Base-by-base conservation (phyloP, 1,140 invertebrate genomes). In the Leptopilina boulardi region DNA sequence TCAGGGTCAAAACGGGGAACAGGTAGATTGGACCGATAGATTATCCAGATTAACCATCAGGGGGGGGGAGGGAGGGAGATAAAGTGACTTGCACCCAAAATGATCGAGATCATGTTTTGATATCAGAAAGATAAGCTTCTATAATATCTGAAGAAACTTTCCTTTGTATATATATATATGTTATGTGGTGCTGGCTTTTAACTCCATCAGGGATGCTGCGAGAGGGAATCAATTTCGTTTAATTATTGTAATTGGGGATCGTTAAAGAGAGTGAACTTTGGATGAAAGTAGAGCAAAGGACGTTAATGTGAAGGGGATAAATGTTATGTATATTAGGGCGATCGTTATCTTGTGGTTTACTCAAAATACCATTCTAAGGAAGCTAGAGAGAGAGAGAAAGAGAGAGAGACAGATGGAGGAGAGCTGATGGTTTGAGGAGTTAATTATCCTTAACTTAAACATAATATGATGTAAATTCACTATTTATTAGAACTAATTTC, bases 1-100 rank as follows among this genome's bases (percentile, higher is more conserved):
- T 84, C 82, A 81, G 83, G 83, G 83, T 82, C 80, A 78, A 78
- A 75, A 59, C 75, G 54, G 73, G 70, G 34, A 38, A 30, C 59
- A 66, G 59, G 59, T 66, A 66, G 59, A 66, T 66, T 66, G 59
- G 59, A n/a, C 59, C 59, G 59, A 66, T 66, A 30, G 59, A 34
- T 66, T 66, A 66, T 38, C 59, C 23, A 66, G 59, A 66, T 66
- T 66, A 66, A 15, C 6, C 23, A n/a, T n/a, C 13, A 30, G 21
- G 47, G 59, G 71, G 77, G 77, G 77, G 47, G 38, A 66, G 59
- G 34, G 23, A 76, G 19, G 47, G 18, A 34, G 54, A 47, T 34
- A 1, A 42, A 44, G n/a, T 38, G 34, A 38, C 34, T 38, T 38
- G 9, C 4, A 38, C 26, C 26, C 26, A 30, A 30, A 30, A 30